Evolutionary conservation across 2,888 invertebrate genomes (phyloP).

Genomic region (Bugula neritina): DNA sequence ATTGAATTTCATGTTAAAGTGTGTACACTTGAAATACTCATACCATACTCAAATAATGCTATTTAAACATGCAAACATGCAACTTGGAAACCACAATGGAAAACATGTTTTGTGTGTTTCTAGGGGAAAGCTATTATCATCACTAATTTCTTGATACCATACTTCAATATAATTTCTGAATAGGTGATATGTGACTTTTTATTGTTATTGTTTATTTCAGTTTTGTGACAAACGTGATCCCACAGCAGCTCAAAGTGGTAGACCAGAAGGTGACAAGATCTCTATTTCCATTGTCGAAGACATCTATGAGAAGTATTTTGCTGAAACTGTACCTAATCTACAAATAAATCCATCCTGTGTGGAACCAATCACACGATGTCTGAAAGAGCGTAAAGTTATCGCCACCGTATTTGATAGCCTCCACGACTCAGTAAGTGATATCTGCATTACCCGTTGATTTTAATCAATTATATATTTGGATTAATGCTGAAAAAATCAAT

Average conservation of each 20-base stretch:
- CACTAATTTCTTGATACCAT: constrained; percentile 59
- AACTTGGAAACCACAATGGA: constrained; percentile 28
- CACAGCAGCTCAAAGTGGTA: background rate
- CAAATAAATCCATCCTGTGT: background rate
- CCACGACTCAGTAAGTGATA: constrained; percentile 56
- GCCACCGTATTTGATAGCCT: constrained; percentile 80
- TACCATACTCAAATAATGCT: too few relatives aligned
- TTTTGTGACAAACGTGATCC: background rate
- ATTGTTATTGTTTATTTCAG: constrained; percentile 61
- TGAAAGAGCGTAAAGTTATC: constrained; percentile 32
- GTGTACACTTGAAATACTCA: too few relatives aligned
- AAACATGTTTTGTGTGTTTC: constrained; percentile 65
- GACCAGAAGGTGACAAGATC: background rate
- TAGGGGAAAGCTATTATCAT: constrained; percentile 70
- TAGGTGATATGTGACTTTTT: constrained; percentile 70
- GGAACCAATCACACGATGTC: background rate
- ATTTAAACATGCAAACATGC: too few relatives aligned
- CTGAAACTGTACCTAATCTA: background rate
- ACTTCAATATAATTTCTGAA: constrained; percentile 75
- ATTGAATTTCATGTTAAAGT: too few relatives aligned
- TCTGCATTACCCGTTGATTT: too few relatives aligned
- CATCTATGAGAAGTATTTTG: constrained; percentile 20
- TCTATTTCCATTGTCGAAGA: background rate
- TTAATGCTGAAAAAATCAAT: too few relatives aligned
- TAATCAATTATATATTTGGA: too few relatives aligned